A percentile compares a stretch with the other conserved stretches of the same genome.
Conservation (phyloP, 1,140 invertebrate species). For the Scaptomyza montana region DNA sequence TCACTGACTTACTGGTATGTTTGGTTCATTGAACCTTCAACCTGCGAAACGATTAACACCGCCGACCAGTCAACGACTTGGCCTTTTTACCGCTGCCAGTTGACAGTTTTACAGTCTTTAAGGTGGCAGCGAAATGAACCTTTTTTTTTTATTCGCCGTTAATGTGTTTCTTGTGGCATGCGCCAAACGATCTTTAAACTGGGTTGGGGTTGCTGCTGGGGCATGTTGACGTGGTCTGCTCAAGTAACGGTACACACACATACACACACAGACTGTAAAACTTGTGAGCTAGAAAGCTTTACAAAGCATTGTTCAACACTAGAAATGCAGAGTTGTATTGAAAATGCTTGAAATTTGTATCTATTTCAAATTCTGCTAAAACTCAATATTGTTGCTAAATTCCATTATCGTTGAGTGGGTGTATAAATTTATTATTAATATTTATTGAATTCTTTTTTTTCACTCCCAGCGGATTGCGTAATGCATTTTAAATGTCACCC, state of each 20-base stretch:
- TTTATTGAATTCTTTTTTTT: not conserved
- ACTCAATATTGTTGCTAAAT: not conserved
- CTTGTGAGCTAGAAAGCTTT: not conserved
- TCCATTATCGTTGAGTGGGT: not conserved
- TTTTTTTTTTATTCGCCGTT: conserved; percentile 60
- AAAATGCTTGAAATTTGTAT: too few species aligned
- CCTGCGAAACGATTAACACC: conserved; percentile 1
- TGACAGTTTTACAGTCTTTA: conserved; percentile 31
- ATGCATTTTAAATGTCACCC: conserved; percentile 32
- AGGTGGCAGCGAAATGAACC: conserved; percentile 51
- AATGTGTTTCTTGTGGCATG: conserved; percentile 57
- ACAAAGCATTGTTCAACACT: too few species aligned
- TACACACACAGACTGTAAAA: not conserved
- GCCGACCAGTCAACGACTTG: conserved; percentile 25
- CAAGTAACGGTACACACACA: conserved; percentile 13
- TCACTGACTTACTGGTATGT: not conserved
- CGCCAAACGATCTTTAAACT: conserved; percentile 42
- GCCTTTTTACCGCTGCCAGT: conserved; percentile 31
- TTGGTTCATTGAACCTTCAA: conserved; percentile 26
- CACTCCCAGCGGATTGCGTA: conserved; percentile 4
- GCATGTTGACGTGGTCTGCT: conserved; percentile 1
- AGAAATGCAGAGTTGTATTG: not conserved
- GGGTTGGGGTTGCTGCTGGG: not conserved
- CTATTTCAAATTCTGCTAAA: not conserved
- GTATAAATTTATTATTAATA: not conserved